Conservation (phyloP, 2,888 invertebrate genomes). For the Orthosia incerta region DNA sequence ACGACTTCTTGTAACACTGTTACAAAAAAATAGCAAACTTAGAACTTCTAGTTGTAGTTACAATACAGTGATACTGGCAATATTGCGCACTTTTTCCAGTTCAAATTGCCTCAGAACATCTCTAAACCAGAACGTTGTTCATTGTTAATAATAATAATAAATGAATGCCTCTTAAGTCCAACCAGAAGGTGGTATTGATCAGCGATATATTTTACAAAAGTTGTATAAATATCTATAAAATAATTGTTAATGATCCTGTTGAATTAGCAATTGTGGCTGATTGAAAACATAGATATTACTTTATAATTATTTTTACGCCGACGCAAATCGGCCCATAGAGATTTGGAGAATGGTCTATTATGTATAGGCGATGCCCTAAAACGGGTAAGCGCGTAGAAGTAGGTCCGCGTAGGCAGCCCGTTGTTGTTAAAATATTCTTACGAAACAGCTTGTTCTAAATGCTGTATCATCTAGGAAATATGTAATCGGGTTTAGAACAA, state of each 20-base stretch:
- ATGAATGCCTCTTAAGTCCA: slow-evolving; percentile 18
- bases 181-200: slow-evolving; percentile 40
- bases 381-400: slow-evolving; percentile 6
- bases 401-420: slow-evolving; percentile 30
- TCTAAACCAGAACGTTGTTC: slow-evolving; percentile 24
- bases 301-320: slow-evolving; percentile 24
- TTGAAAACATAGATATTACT: slow-evolving; percentile 10
- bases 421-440: slow-evolving; percentile 31
- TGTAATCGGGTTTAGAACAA: slow-evolving; percentile 11
- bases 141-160: slow-evolving; percentile 12
- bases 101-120: slow-evolving; percentile 42
- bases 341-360: slow-evolving; percentile 16
- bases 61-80: slow-evolving; percentile 16
- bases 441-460: slow-evolving; percentile 22
- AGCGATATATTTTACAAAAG: slow-evolving; percentile 34
- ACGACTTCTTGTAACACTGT: slow-evolving; percentile 58
- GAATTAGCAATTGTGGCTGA: slow-evolving; percentile 14
- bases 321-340: not conserved
- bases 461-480: slow-evolving; percentile 1
- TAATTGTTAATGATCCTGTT: slow-evolving; percentile 33
- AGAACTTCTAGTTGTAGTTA: slow-evolving; percentile 32
- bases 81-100: slow-evolving; percentile 42
- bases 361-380: slow-evolving; percentile 22
- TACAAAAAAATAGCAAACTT: slow-evolving; percentile 46
- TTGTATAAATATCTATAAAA: slow-evolving; percentile 25